A percentile compares a stretch with the other conserved stretches of the same genome.
Evolutionary conservation across 2,797 vertebrate species (phyloP).

Genomic region (Anguilla megastoma): DNA sequence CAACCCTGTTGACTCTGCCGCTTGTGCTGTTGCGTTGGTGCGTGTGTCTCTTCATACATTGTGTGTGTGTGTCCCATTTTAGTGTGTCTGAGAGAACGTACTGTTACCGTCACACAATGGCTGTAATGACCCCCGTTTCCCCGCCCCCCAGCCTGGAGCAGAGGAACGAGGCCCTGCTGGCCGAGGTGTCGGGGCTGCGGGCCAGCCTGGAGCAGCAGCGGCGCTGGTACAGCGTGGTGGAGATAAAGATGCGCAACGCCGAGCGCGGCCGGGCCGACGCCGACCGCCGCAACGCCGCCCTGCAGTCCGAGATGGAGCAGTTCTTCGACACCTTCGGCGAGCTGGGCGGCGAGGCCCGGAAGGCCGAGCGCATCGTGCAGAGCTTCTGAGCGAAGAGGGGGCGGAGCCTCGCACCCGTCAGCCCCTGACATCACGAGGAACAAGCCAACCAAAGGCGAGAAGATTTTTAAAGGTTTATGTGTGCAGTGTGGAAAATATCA

Average conservation of each 20-base stretch:
- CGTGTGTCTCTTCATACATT: not conserved
- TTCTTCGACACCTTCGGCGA: slow-evolving; percentile 77
- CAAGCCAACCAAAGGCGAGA: not conserved
- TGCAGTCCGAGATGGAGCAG: slow-evolving; percentile 76
- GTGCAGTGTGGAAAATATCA: not conserved
- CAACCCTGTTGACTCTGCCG: no score
- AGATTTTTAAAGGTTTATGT: not conserved
- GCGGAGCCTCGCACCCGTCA: not conserved
- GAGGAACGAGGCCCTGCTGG: slow-evolving; percentile 66
- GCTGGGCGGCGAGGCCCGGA: slow-evolving; percentile 73
- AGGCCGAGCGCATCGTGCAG: slow-evolving; percentile 72
- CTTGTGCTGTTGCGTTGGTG: not conserved
- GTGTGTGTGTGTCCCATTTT: not conserved
- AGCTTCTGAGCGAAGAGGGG: slow-evolving; percentile 67
- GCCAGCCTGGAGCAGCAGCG: slow-evolving; percentile 69
- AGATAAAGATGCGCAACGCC: slow-evolving; percentile 64
- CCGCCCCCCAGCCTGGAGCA: slow-evolving; percentile 70
- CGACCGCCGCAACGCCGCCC: slow-evolving; percentile 65
- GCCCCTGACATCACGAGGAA: not conserved
- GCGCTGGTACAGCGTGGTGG: slow-evolving; percentile 60
- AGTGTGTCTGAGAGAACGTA: not conserved
- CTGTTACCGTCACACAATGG: not conserved
- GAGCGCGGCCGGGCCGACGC: slow-evolving; percentile 64
- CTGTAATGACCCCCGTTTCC: not conserved
- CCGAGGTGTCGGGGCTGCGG: slow-evolving; percentile 61